phyloP scores from a whole-genome alignment of 2,113 vertebrate species.

The Boulengeromyrus knoepffleri region DNA sequence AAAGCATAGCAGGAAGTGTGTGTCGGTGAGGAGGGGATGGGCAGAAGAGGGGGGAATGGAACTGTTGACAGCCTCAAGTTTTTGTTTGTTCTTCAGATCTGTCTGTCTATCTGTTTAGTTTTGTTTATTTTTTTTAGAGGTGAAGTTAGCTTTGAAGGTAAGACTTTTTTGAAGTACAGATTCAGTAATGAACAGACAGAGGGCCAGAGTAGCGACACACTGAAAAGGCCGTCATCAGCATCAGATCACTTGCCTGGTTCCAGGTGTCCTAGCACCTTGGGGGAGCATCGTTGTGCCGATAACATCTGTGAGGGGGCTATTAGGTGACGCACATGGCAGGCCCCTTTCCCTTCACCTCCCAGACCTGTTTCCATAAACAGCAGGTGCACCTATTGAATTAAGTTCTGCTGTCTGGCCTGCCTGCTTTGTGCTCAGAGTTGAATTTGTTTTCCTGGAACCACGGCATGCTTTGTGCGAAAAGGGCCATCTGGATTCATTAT shows the following conservation, averaged over 20 bases:
- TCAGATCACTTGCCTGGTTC: background rate
- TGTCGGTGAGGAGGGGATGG: background rate
- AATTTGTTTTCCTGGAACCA: constrained; percentile 26
- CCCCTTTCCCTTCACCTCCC: background rate
- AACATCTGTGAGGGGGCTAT: constrained; percentile 31
- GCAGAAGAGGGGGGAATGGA: constrained; percentile 13
- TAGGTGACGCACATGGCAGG: background rate
- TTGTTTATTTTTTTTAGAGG: background rate
- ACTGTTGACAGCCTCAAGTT: background rate
- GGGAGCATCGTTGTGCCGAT: constrained; percentile 31
- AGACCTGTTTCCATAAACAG: constrained; percentile 47
- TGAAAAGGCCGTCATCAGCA: background rate
- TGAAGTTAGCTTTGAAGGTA: background rate
- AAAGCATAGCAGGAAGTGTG: constrained; percentile 29
- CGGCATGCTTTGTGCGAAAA: constrained; percentile 13
- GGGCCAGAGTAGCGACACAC: background rate
- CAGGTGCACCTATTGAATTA: constrained; percentile 49
- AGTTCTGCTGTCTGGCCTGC: constrained; percentile 32
- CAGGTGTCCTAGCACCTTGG: background rate
- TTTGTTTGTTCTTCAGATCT: no score
- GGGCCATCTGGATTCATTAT: background rate
- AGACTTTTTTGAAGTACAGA: background rate
- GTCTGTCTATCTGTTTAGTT: background rate
- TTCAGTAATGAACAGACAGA: background rate
- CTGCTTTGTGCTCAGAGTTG: constrained; percentile 26